Base-by-base conservation (phyloP, 2,888 invertebrate genomes). In the Cryptocephalus moraei region DNA sequence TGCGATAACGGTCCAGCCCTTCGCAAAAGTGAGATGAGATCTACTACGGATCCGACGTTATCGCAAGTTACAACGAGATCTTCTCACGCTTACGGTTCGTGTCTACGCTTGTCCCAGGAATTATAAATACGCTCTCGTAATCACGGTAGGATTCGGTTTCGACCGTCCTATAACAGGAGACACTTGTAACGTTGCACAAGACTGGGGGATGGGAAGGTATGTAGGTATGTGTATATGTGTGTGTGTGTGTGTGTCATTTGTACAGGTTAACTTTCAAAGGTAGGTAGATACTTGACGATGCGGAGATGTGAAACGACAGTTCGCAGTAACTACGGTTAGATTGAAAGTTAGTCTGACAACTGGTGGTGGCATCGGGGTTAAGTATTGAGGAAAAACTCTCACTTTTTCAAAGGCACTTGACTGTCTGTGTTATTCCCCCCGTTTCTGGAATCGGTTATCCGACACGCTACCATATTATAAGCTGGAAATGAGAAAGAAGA, bases 381-480 rank as follows among this genome's bases (percentile, higher is more conserved):
- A 40, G 40, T 14, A 42, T 3, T n/a, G 39, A 22, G 10, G 14
- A 38, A 22, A 42, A 39, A 32, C 56, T 85, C 91, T 91, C 77
- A 93, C 93, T 91, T 92, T 83, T 92, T 92, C 84, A 91, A 89
- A 89, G 91, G 91, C 88, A 93, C 89, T 84, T 90, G 89, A 82
- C 91, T 91, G 84, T 89, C 80, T 73, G 84, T 81, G 73, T 79
- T 77, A 73, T 79, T 73, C 66, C 78, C 76, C 67, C 91, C 91
- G 74, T 91, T 91, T 75, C 92, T 85, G 67, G 90, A 82, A 75
- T 93, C 92, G 64, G 91, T 91, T 72, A 92, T 86, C 73, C 93
- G 85, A 82, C 92, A 92, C 75, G 93, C 90, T 81, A 93, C 93
- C 92, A 93, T 91, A 80, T 91, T 92, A 83, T 93, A 93, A 78